Evolutionary conservation across 2,797 vertebrate species (phyloP).

Genomic region (Ctenopoma kingsleyae): DNA sequence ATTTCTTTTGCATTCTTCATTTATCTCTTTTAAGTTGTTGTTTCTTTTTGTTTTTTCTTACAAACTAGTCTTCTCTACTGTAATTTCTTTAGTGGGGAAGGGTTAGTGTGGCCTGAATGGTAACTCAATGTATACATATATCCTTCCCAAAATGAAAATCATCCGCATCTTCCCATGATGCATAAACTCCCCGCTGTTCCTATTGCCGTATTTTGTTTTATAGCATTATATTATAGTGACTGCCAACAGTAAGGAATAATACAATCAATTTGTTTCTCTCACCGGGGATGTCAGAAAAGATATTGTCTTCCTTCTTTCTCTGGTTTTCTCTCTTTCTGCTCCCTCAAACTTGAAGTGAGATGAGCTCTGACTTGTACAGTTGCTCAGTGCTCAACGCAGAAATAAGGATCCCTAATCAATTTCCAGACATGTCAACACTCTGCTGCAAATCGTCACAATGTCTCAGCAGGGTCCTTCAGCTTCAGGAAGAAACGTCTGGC

Average conservation of each 20-base stretch:
- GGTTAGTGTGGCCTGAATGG: slow-evolving; percentile 8
- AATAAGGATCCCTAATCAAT: slow-evolving; percentile 68
- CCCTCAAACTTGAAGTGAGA: slow-evolving; percentile 46
- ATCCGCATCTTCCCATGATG: slow-evolving; percentile 58
- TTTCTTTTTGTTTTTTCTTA: slow-evolving; percentile 26
- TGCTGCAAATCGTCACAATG: slow-evolving; percentile 43
- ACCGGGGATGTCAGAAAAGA: slow-evolving; percentile 46
- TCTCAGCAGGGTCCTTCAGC: slow-evolving; percentile 51
- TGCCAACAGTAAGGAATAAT: slow-evolving; percentile 73
- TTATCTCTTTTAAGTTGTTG: slow-evolving; percentile 27
- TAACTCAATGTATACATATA: slow-evolving; percentile 35
- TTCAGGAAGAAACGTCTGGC: slow-evolving; percentile 43
- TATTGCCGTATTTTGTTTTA: slow-evolving; percentile 66
- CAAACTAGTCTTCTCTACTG: neutral
- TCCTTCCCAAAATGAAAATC: slow-evolving; percentile 60
- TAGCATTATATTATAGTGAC: slow-evolving; percentile 69
- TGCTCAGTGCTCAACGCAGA: slow-evolving; percentile 26
- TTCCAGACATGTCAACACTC: slow-evolving; percentile 56
- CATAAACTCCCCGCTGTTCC: slow-evolving; percentile 68
- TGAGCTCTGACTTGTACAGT: slow-evolving; percentile 43
- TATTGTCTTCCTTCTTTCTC: slow-evolving; percentile 20
- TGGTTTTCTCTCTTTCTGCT: slow-evolving; percentile 16
- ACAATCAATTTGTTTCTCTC: slow-evolving; percentile 74
- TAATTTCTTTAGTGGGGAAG: slow-evolving; percentile 28
- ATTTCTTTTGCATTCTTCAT: slow-evolving; percentile 7